Base-by-base conservation (phyloP, 2,113 vertebrate species). In the Pimephales promelas region DNA sequence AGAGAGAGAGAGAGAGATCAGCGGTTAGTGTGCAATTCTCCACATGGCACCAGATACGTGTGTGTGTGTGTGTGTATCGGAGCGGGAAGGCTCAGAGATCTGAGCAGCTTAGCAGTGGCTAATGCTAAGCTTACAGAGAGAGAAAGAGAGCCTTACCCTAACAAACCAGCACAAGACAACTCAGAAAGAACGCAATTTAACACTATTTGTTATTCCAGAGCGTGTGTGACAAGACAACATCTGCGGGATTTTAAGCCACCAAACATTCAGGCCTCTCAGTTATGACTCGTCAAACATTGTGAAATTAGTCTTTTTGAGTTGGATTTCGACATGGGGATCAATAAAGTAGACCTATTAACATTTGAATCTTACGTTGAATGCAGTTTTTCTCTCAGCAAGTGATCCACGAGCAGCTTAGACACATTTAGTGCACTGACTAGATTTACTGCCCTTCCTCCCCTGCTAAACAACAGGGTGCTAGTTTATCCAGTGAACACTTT, bases 71-170 rank as follows among this genome's bases (percentile, higher is more conserved):
- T 10, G 85, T 74, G 20, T 66, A 84, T 28, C 88, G 72, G 10
- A 2, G 84, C 83, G 86, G 89, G 83, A 90, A 89, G 89, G 87
- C 88, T 92, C 89, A 90, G 82, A 84, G 90, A 91, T 86, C 91
- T 92, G 90, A 95, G 94, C 93, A 90, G 95, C 95, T 95, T 95
- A 95, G 92, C 91, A 72, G 77, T 83, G 85, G 91, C 84, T 94
- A 95, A 95, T 87, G 90, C 92, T 92, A 91, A 91, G 86, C 90
- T 92, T 75, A 68, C 71, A 74, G 61, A 57, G 34, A 79, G 66
- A 40, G 66, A 47, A 43, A 77, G 54, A 82, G 62, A 5, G 73
- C 49, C 22, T 77, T 77, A 78, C 18, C 80, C 77, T 79, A n/a
- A 57, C 45, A 54, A 7, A 79, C 72, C 68, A 74, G 49, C 70